Percentiles rank a stretch among this genome's conserved stretches.
Conservation (phyloP, 1,140 invertebrate species). For the Saccostrea glomerata region DNA sequence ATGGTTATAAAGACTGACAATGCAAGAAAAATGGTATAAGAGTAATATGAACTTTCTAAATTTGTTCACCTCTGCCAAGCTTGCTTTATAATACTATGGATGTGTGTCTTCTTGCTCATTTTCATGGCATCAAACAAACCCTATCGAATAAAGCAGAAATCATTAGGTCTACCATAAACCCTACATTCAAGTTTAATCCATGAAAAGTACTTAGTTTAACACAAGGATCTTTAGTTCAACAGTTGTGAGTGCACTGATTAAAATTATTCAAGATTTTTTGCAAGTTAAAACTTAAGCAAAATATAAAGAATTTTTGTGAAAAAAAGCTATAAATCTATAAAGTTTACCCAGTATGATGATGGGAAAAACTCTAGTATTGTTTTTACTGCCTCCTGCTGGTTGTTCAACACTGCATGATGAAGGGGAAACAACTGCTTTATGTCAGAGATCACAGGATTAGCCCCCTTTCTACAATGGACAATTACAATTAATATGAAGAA, state of each 20-base stretch:
- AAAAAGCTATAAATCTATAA: no score
- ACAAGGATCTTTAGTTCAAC: no score
- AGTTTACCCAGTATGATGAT: constrained; percentile 53
- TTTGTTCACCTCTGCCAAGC: constrained; percentile 65
- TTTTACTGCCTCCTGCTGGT: constrained; percentile 66
- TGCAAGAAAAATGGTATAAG: no score
- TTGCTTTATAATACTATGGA: constrained; percentile 62
- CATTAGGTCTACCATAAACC: background rate
- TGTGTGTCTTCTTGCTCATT: constrained; percentile 64
- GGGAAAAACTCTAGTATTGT: constrained; percentile 66
- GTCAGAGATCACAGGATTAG: constrained; percentile 66
- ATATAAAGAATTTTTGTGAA: no score
- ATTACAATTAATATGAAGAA: background rate
- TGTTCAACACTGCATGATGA: constrained; percentile 71
- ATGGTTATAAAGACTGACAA: no score
- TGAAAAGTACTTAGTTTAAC: no score
- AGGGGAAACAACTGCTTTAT: constrained; percentile 70
- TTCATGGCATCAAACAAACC: constrained; percentile 66
- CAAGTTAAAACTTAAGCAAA: no score
- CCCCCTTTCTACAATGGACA: constrained; percentile 63
- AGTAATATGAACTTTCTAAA: background rate
- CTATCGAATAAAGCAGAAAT: constrained; percentile 59
- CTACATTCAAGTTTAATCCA: no score
- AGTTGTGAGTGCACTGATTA: no score
- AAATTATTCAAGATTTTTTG: no score